Conservation (phyloP, 2,113 vertebrate species). For the Nyctereutes procyonoides region DNA sequence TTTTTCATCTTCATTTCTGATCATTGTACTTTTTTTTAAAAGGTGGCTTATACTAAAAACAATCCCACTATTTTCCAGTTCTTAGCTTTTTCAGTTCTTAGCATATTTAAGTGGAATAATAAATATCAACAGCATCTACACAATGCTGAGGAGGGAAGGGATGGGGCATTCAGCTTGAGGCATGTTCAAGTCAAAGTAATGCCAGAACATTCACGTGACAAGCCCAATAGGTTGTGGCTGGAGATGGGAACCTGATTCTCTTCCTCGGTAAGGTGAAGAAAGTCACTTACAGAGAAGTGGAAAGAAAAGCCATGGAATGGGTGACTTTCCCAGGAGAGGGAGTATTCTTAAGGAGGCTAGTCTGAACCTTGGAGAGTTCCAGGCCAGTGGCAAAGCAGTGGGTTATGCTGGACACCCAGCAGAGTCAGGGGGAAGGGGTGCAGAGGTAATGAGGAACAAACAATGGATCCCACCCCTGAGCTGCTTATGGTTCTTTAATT, state of each 20-base stretch:
- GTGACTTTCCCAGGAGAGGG: neutral
- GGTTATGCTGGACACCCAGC: neutral
- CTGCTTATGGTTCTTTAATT: neutral
- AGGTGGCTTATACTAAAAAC: neutral
- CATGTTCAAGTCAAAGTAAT: neutral
- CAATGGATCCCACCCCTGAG: neutral
- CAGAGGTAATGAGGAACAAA: neutral
- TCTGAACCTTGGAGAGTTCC: neutral
- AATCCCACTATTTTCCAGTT: slow-evolving; percentile 15
- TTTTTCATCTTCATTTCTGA: slow-evolving; percentile 27
- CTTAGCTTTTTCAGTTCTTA: slow-evolving; percentile 27
- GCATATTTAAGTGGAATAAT: slow-evolving; percentile 10
- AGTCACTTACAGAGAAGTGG: neutral
- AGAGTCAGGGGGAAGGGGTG: neutral
- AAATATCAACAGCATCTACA: neutral
- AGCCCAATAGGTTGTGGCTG: neutral
- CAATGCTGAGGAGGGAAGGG: neutral
- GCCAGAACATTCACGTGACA: neutral
- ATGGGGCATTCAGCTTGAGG: neutral
- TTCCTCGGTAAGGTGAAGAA: neutral
- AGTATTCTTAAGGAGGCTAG: neutral
- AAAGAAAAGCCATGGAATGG: neutral
- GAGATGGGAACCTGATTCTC: neutral
- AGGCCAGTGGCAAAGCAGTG: neutral
- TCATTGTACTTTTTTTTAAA: neutral